phyloP scores from a whole-genome alignment of 2,888 invertebrate species.

The Gastrophysa polygoni region DNA sequence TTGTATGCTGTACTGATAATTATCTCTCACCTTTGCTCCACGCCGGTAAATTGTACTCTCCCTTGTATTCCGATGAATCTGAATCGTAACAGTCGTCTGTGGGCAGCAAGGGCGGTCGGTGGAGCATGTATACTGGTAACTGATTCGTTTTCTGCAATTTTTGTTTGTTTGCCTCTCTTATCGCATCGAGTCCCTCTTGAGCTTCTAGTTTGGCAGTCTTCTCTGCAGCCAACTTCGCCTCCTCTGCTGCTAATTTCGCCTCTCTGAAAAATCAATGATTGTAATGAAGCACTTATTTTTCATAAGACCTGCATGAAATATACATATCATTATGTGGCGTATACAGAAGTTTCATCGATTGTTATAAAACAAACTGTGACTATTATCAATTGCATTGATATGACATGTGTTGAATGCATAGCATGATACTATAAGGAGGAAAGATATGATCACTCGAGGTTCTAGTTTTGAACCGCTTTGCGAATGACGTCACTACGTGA shows the following conservation, averaged over 20 bases:
- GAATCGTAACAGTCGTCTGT: conserved; percentile 64
- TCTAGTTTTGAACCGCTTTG: no score
- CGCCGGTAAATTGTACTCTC: conserved; percentile 21
- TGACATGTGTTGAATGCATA: no score
- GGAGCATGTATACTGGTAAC: conserved; percentile 43
- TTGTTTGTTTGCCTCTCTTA: conserved; percentile 17
- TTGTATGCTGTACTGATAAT: no score
- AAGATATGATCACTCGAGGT: no score
- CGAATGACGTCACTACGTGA: no score
- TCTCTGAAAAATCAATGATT: conserved; percentile 31
- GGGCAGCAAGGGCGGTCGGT: conserved; percentile 60
- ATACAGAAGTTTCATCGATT: no score
- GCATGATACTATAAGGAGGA: no score
- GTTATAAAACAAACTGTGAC: no score
- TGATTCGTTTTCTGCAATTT: conserved; percentile 47
- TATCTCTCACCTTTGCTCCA: conserved; percentile 57
- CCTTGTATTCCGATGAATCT: conserved; percentile 58
- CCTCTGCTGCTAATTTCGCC: conserved; percentile 38
- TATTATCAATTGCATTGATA: no score
- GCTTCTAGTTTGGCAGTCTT: conserved; percentile 11
- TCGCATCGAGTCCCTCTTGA: neutral
- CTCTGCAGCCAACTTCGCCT: conserved; percentile 41
- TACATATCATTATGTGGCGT: no score
- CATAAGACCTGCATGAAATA: no score
- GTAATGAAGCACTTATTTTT: no score